Evolutionary conservation across 30 jellyfish, hydroid and myxozoan species (phyloP).

Genomic region (Morbakka virulenta): DNA sequence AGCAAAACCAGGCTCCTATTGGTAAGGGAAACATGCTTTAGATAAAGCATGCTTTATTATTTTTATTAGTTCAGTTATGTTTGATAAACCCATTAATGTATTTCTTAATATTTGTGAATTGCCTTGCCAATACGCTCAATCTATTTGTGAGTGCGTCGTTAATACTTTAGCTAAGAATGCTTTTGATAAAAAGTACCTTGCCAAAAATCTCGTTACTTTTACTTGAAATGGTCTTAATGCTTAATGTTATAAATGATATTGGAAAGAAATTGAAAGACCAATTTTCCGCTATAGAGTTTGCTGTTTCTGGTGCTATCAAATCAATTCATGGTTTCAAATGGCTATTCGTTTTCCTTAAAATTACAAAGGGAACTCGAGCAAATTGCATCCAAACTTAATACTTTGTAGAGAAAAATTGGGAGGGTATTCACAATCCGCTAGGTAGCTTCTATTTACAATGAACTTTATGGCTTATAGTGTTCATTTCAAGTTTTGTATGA

Average conservation of each 20-base stretch:
- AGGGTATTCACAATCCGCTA: conserved; percentile 38
- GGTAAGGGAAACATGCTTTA: too few species aligned
- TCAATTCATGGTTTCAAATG: conserved; percentile 7
- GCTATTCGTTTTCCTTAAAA: conserved; percentile 29
- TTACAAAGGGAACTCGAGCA: conserved; percentile 33
- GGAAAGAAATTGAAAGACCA: conserved; percentile 21
- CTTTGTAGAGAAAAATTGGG: conserved; percentile 37
- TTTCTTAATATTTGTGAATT: conserved; percentile 9
- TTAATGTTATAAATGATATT: conserved; percentile 17
- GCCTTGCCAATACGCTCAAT: conserved; percentile 17
- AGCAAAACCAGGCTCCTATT: too few species aligned
- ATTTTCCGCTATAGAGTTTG: conserved; percentile 41
- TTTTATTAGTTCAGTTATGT: conserved; percentile 35
- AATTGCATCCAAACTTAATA: conserved; percentile 31
- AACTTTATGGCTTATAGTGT: conserved; percentile 40
- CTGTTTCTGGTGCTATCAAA: conserved; percentile 46
- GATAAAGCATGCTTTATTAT: conserved; percentile 10
- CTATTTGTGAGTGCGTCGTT: background rate
- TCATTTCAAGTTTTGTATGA: too few species aligned
- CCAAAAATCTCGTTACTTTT: conserved; percentile 19
- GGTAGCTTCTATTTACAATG: conserved; percentile 45
- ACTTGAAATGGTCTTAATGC: conserved; percentile 57
- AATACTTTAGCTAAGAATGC: conserved; percentile 8
- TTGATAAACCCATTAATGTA: background rate
- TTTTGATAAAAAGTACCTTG: conserved; percentile 31